These are phyloP conservation scores for Scomber colias DNA, from an alignment of 2,113 vertebrate genomes.

Conservation along the genomic window DNA sequence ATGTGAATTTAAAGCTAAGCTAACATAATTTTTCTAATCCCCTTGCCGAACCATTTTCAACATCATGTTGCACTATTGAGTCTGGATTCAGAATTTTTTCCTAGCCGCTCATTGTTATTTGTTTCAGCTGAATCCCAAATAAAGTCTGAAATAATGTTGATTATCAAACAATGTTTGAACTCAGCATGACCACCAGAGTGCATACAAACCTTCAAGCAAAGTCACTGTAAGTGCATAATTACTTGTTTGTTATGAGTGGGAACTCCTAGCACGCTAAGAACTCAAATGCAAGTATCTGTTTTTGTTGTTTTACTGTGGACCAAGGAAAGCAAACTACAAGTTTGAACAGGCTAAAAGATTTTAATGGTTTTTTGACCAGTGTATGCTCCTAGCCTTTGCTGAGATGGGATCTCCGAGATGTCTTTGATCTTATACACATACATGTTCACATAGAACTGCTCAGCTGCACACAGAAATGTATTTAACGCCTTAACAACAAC, in stretches of 20 bases:
- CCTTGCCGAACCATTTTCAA: neutral
- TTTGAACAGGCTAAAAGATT: neutral
- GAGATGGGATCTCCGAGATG: neutral
- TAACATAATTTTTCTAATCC: neutral
- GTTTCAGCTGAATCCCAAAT: neutral
- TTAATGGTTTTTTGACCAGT: neutral
- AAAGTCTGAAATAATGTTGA: neutral
- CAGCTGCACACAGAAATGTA: conserved; percentile 5
- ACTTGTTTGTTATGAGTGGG: too few relatives aligned
- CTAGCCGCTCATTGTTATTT: neutral
- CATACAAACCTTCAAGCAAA: too few relatives aligned
- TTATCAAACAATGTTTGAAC: too few relatives aligned
- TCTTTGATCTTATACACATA: conserved; percentile 40
- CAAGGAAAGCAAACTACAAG: neutral
- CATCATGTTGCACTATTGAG: neutral
- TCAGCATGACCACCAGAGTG: too few relatives aligned
- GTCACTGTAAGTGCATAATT: too few relatives aligned
- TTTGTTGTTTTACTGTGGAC: too few relatives aligned
- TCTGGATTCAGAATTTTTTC: neutral
- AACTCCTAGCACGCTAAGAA: too few relatives aligned
- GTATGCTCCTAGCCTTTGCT: neutral
- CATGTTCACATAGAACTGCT: conserved; percentile 8
- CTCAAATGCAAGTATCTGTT: too few relatives aligned
- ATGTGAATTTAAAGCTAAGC: neutral
- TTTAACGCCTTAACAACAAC: conserved; percentile 50